phyloP scores from a whole-genome alignment of 2,797 vertebrate genomes.

The Graptemys geographica region DNA sequence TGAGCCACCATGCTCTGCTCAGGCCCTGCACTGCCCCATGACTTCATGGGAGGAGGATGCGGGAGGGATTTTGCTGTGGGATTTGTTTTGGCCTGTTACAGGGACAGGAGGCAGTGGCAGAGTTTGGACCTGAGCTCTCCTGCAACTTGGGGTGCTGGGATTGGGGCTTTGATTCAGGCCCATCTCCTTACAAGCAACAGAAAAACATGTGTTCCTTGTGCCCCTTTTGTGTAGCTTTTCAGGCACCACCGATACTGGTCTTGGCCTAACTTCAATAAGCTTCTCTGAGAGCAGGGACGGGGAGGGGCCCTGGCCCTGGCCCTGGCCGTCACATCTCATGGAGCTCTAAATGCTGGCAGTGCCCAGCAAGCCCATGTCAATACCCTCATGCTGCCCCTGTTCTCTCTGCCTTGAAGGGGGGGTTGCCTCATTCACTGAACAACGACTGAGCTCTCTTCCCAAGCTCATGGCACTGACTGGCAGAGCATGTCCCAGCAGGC shows the following conservation, averaged over 20 bases:
- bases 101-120: background rate
- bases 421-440: fast-evolving
- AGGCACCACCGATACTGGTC: background rate
- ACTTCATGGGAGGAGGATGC: background rate
- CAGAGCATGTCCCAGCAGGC: background rate
- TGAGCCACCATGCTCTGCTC: no score
- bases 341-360: no score
- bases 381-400: background rate
- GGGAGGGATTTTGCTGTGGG: no score
- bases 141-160: background rate
- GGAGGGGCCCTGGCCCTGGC: no score
- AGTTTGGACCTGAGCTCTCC: no score
- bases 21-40: no score
- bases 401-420: background rate
- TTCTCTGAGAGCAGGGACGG: background rate
- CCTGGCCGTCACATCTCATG: background rate
- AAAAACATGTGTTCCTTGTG: background rate
- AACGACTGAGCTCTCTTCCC: fast-evolving
- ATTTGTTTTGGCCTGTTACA: no score
- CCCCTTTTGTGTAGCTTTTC: background rate
- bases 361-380: background rate
- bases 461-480: fast-evolving
- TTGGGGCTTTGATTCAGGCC: no score
- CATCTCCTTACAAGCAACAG: background rate
- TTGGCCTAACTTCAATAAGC: background rate